These are phyloP conservation scores for Nyctibius grandis DNA, from an alignment of 2,797 vertebrate species.

Conservation along the genomic window DNA sequence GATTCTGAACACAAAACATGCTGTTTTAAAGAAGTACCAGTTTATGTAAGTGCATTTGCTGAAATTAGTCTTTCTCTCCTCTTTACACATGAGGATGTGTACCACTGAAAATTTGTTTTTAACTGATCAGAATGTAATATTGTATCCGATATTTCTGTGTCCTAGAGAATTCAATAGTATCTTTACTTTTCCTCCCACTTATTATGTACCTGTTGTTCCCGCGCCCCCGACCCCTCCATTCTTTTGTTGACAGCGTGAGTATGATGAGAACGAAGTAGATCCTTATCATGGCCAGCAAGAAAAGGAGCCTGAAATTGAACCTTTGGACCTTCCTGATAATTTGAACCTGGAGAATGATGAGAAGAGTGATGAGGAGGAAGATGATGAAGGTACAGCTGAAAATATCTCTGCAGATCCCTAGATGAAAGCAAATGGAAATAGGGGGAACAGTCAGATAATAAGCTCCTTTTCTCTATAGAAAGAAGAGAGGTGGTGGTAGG, in stretches of 20 bases:
- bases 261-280: constrained; percentile 93
- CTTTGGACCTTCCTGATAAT: constrained; percentile 90
- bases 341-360: constrained; percentile 88
- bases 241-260: constrained; percentile 83
- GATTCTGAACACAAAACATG: neutral
- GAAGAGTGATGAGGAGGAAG: constrained; percentile 71
- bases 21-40: neutral
- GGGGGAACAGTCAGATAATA: neutral
- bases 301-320: constrained; percentile 82
- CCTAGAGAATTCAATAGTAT: neutral
- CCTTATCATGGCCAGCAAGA: constrained; percentile 91
- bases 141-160: neutral
- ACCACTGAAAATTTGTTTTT: neutral
- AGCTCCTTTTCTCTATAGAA: neutral
- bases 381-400: constrained; percentile 65
- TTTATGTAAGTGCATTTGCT: neutral
- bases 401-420: neutral
- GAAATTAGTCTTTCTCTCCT: neutral
- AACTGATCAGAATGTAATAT: neutral
- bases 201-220: neutral
- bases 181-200: neutral
- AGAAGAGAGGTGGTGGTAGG: neutral
- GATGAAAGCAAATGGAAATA: neutral
- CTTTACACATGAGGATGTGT: neutral
- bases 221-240: neutral